These are phyloP conservation scores for Lucilia sericata DNA, from an alignment of 1,140 invertebrate genomes.

Conservation along the genomic window DNA sequence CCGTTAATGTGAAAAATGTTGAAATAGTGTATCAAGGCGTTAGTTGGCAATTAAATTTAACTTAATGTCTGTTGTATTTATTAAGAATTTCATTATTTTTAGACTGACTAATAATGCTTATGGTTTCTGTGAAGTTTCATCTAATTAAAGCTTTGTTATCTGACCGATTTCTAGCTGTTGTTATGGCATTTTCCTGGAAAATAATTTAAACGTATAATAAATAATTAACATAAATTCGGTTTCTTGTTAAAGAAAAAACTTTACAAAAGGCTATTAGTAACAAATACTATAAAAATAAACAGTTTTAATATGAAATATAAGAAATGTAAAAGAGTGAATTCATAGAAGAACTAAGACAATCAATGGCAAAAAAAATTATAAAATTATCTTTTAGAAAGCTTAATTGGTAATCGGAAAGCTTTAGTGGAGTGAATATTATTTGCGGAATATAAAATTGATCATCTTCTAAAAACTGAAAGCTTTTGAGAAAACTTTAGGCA, in stretches of 20 bases:
- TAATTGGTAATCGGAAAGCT: too few species aligned
- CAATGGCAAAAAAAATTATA: too few species aligned
- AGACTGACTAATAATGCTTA: too few species aligned
- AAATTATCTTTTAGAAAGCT: too few species aligned
- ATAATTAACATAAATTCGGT: constrained; percentile 10
- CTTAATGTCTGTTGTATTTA: neutral
- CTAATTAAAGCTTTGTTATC: neutral
- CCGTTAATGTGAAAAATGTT: neutral
- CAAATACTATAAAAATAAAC: neutral
- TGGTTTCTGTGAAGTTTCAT: neutral
- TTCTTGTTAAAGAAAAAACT: neutral
- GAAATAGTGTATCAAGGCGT: constrained; percentile 13
- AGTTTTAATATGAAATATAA: constrained; percentile 7
- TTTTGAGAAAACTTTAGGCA: too few species aligned
- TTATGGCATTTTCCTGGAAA: neutral
- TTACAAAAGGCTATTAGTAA: too few species aligned
- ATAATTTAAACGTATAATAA: neutral
- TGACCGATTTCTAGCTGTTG: neutral
- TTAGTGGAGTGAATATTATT: too few species aligned
- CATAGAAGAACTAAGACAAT: too few species aligned
- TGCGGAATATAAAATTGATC: too few species aligned
- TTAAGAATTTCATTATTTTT: too few species aligned
- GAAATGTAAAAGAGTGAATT: neutral
- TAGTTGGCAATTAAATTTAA: constrained; percentile 32
- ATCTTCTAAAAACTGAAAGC: too few species aligned